phyloP scores from a whole-genome alignment of 2,797 vertebrate genomes.

The Xenopus petersii region DNA sequence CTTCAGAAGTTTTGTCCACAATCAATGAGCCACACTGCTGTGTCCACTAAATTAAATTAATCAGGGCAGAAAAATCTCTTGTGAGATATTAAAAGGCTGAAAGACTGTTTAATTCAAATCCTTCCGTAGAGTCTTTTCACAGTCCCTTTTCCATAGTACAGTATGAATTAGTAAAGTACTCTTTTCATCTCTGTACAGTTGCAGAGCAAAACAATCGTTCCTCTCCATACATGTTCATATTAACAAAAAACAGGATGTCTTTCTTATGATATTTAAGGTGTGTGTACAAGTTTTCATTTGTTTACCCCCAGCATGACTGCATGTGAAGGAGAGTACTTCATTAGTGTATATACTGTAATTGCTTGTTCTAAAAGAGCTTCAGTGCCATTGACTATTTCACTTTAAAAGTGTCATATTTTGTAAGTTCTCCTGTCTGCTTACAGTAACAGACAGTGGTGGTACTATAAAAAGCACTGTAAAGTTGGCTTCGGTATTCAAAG shows the following conservation, averaged over 20 bases:
- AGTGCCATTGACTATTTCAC: no score
- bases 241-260: not conserved
- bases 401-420: no score
- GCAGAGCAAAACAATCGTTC: constrained; percentile 75
- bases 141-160: constrained; percentile 73
- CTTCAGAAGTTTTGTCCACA: constrained; percentile 81
- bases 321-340: not conserved
- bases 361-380: no score
- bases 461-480: no score
- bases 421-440: no score
- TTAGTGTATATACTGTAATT: no score
- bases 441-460: no score
- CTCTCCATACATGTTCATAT: constrained; percentile 35
- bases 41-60: constrained; percentile 86
- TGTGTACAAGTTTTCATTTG: not conserved
- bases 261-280: not conserved
- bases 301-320: not conserved
- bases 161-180: constrained; percentile 77
- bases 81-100: constrained; percentile 83
- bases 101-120: constrained; percentile 82
- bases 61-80: constrained; percentile 80
- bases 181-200: constrained; percentile 73
- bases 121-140: constrained; percentile 75
- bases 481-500: no score
- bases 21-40: constrained; percentile 78